These are phyloP conservation scores for Oreochromis spilurus DNA, from an alignment of 2,113 vertebrate genomes.

Conservation along the genomic window DNA sequence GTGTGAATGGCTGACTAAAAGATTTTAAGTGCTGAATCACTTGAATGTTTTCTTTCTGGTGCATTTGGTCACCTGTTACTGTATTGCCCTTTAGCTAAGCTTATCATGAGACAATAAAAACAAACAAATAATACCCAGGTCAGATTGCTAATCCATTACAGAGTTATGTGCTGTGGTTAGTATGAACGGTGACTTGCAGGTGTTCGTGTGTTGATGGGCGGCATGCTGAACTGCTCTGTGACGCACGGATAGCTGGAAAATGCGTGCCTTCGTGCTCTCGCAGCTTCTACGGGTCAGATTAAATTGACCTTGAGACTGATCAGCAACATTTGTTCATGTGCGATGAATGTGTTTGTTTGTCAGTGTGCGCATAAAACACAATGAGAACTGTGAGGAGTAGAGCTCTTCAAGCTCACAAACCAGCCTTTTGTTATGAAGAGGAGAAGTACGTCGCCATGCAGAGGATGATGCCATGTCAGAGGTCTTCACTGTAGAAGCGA, in stretches of 20 bases:
- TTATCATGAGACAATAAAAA: not conserved
- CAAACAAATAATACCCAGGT: not conserved
- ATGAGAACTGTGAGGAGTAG: not conserved
- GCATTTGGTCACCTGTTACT: not conserved
- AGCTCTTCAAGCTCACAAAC: not conserved
- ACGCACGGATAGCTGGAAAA: constrained; percentile 15
- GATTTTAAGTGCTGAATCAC: constrained; percentile 32
- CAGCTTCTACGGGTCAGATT: not conserved
- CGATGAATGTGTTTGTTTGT: not conserved
- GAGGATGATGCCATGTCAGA: constrained; percentile 62
- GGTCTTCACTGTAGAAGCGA: constrained; percentile 66
- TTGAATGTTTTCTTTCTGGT: not conserved
- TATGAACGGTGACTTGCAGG: not conserved
- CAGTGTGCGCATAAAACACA: constrained; percentile 2
- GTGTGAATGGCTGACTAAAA: constrained; percentile 16
- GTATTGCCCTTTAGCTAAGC: not conserved
- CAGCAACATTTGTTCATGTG: constrained; percentile 10
- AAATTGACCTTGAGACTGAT: constrained; percentile 30
- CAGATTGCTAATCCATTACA: not conserved
- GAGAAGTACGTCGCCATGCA: not conserved
- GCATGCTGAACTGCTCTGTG: not conserved
- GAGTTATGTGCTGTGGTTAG: not conserved
- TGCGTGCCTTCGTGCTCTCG: not conserved
- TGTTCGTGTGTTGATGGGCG: not conserved
- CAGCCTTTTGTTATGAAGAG: not conserved